phyloP scores from a whole-genome alignment of 2,113 vertebrate species.

The Brevimyrus niger region DNA sequence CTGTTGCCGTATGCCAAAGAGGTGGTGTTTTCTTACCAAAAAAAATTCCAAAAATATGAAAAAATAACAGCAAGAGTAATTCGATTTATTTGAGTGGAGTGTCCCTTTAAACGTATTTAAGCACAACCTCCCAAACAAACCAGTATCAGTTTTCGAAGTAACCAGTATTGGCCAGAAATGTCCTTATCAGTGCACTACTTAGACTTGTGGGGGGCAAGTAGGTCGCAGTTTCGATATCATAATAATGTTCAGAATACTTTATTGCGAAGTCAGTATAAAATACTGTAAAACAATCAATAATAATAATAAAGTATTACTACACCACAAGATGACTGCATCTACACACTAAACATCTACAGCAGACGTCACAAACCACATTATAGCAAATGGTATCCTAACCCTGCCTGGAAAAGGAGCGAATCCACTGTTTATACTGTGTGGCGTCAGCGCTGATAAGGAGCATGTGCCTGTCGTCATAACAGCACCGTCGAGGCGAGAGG shows the following conservation, averaged over 20 bases:
- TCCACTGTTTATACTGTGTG: not conserved
- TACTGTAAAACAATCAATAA: not conserved
- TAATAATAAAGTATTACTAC: not conserved
- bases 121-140: not conserved
- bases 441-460: not conserved
- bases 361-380: not conserved
- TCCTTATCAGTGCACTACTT: not conserved
- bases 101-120: not conserved
- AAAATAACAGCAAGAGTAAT: too few relatives aligned
- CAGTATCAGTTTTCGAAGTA: not conserved
- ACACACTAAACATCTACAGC: not conserved
- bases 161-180: not conserved
- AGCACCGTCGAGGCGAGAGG: not conserved
- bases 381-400: not conserved
- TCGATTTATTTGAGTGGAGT: not conserved
- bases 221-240: not conserved
- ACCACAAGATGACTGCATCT: not conserved
- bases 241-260: not conserved
- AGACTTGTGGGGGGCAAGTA: not conserved
- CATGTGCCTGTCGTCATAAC: not conserved
- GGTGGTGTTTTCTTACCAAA: too few relatives aligned
- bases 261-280: not conserved
- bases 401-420: not conserved
- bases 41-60: too few relatives aligned
- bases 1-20: too few relatives aligned